Base-by-base conservation (phyloP, 1,140 invertebrate genomes). In the Phenacoccus solenopsis region DNA sequence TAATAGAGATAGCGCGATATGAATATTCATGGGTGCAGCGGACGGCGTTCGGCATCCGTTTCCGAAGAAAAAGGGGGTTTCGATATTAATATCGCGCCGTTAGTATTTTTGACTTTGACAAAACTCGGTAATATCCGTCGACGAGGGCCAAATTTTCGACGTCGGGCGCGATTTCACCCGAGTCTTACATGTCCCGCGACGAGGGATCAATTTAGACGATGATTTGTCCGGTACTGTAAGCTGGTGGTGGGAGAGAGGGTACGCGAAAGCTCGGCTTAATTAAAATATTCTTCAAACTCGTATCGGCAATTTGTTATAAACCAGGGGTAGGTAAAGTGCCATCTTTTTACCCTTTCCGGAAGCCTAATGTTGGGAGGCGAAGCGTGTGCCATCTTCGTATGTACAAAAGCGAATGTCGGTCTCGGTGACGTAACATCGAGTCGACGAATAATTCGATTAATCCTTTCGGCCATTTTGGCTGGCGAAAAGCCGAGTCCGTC, bases 41-140 rank as follows among this genome's bases (percentile, higher is more conserved):
- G n/a, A 59, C 56, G 21, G 20, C 21, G 16, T 7, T 59, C 21
- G 21, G 16, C 25, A 22, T 27, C 22, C 59, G 22, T 27, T 64
- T 25, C 25, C 21, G 59, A 64, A 64, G 21, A 27, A 27, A 64
- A 64, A 27, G 59, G 59, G 59, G 59, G 21, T 22, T 64, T 27
- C 59, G 59, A 64, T 64, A 64, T 64, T 64, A 64, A 64, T 64
- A 64, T 20, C 10, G 20, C 2, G 59, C 25, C 10, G 59, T 64
- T 64, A 64, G 59, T 24, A 64, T 64, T 64, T 64, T 64, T 64
- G 59, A 64, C 59, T 64, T 64, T 64, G 59, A 64, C 59, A 64
- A 64, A 64, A 64, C 59, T 25, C 9, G 25, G 59, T 64, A 64
- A 64, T 64, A 64, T 64, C 59, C 59, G 21, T 64, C 4, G n/a